Base-by-base conservation (phyloP, 2,113 vertebrate species). In the Peromyscus maniculatus region DNA sequence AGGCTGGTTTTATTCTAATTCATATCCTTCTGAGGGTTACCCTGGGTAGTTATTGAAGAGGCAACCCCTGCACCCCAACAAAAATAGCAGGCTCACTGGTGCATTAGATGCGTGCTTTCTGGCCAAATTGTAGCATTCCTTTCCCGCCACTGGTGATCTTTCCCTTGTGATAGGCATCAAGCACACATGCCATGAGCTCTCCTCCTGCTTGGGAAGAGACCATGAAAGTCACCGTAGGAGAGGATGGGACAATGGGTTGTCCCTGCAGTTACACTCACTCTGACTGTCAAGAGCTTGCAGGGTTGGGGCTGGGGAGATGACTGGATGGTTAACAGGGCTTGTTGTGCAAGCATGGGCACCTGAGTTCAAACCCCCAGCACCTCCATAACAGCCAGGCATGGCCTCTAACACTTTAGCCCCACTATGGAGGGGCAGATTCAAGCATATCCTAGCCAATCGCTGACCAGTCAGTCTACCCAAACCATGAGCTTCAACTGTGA, bases 1-100 rank as follows among this genome's bases (percentile, higher is more conserved):
- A 67, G 75, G 77, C 62, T 82, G 15, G 3, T 79, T 75, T 79
- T 72, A 91, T 52, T 82, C 89, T 89, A 89, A 93, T 67, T 75
- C 46, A 7, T 5, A 13, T n/a, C 93, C 75, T 83, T 83, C 80
- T 66, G 17, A 91, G 2, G 12, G 4, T 59, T n/a, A 80, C 83
- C 74, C 57, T 43, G 69, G 75, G 80, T 39, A 59, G 69, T 82
- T 15, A 12, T 28, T 16, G 64, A 87, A 75, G 69, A 79, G 15
- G 74, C 75, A 74, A 36, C 19, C 80, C 86, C 49, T 21, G 79
- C 12, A 28, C 57, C 79, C 83, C 33, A 52, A n/a, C 77, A 74
- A 66, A 91, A 94, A 72, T 1, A 91, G 67, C 77, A 46, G 71
- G 7, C 57, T 43, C 52, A 24, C 43, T 1, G 1, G 0, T 59